Evolutionary conservation across 2,113 vertebrate species (phyloP).

Genomic region (Tyrannus savana): DNA sequence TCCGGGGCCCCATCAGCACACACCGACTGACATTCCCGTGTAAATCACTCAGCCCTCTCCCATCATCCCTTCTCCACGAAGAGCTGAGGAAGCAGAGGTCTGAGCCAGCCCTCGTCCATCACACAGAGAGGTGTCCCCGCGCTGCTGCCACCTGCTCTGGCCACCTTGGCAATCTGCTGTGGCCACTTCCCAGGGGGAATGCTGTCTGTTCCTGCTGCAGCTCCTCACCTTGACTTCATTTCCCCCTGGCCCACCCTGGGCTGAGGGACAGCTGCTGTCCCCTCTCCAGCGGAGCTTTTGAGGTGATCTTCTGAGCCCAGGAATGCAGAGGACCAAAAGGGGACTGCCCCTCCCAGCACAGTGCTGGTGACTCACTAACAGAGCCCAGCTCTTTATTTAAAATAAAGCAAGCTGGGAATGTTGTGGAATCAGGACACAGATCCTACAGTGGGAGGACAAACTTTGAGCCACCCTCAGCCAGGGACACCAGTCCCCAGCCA

Average conservation of each 20-base stretch:
- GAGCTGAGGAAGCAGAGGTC: constrained; percentile 55
- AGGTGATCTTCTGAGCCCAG: neutral
- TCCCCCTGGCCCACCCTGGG: too few species aligned
- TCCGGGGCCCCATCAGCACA: neutral
- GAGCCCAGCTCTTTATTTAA: too few species aligned
- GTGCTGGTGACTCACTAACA: neutral
- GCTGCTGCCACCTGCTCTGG: neutral
- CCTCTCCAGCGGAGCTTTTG: neutral
- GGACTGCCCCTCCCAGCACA: rapidly evolving
- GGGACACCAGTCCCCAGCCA: neutral
- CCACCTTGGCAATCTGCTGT: neutral
- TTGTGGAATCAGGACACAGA: neutral
- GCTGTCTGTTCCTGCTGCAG: neutral
- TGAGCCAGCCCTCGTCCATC: constrained; percentile 47
- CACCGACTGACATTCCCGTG: rapidly evolving
- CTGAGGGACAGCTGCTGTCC: neutral
- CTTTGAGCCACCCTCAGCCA: neutral
- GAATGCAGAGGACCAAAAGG: neutral
- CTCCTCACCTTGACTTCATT: rapidly evolving
- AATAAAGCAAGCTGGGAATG: neutral
- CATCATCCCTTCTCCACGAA: neutral
- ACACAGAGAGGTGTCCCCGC: neutral
- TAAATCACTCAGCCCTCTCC: neutral
- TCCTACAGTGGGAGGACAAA: rapidly evolving
- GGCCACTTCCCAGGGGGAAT: neutral